These are phyloP conservation scores for Eurosta solidaginis DNA, from an alignment of 1,140 invertebrate genomes.

Conservation along the genomic window DNA sequence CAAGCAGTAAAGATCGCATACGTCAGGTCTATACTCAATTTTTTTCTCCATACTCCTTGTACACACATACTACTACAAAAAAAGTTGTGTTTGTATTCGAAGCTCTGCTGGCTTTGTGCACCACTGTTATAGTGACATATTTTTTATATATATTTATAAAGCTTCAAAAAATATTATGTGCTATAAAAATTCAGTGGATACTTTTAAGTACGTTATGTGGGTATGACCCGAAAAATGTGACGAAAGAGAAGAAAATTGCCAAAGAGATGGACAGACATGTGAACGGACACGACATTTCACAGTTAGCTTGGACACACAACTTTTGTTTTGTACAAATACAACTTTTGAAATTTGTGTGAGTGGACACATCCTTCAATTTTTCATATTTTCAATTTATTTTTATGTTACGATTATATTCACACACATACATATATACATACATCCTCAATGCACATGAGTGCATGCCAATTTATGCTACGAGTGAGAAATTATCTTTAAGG, in stretches of 20 bases:
- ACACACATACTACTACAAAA: no score
- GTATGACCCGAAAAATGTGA: not conserved
- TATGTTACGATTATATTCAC: not conserved
- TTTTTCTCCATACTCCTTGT: no score
- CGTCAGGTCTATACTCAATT: no score
- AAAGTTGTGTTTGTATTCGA: no score
- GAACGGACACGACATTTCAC: not conserved
- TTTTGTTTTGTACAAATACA: not conserved
- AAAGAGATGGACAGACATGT: not conserved
- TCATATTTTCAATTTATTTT: conserved; percentile 54
- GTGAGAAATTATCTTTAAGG: no score
- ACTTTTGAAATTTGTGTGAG: not conserved
- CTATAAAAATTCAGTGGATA: conserved; percentile 19
- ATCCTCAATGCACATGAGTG: no score
- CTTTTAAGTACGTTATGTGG: not conserved
- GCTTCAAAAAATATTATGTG: not conserved
- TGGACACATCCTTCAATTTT: conserved; percentile 40
- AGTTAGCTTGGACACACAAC: not conserved
- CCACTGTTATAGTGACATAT: no score
- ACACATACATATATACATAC: not conserved
- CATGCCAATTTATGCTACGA: no score
- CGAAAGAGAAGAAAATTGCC: not conserved
- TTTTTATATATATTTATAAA: not conserved
- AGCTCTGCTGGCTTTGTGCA: no score
- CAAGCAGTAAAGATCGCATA: no score